Evolutionary conservation across 2,888 invertebrate genomes (phyloP), one percentile per base, ranked within the genome.

Genomic region (Seladonia tumulorum): DNA sequence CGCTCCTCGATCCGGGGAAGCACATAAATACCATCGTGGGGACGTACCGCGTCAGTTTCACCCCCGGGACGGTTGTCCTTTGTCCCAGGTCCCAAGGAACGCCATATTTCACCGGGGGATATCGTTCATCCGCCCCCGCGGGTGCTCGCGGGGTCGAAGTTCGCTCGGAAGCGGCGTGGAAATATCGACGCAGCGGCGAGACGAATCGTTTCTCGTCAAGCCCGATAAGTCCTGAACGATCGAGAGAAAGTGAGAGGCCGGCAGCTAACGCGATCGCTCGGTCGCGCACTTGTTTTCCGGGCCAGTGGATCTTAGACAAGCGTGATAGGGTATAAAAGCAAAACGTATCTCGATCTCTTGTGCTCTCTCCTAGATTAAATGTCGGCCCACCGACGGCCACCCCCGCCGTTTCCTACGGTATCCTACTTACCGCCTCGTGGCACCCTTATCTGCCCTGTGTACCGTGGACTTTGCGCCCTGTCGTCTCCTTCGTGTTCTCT

Each of bases 311-410:
- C 86, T 83, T 81, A 89, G 92, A 91, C 89, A 87, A 90, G 86
- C 89, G 89, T 90, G 91, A 92, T 90, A 92, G 91, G 93, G 92
- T 92, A 92, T 92, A 92, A 93, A 92, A 92, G 92, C 90, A 92
- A 93, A 92, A 92, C 88, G 91, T 93, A 90, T 89, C 88, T 85
- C 83, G 84, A 88, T 87, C 88, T 88, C 88, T 88, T 80, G 86
- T 90, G 93, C 94, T 94, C 90, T 94, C 90, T 92, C 89, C 91
- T 92, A 93, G 93, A 94, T 94, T 94, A 94, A 94, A 94, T 90
- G 93, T 93, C 92, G 91, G 79, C 89, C 86, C 79, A 35, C 57
- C 57, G 74, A 76, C 18, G 12, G 10, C 63, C 68, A 68, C 63
- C 75, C 60, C 60, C 53, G 35, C 12, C 22, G 63, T 47, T 81